Evolutionary conservation across 2,113 vertebrate genomes (phyloP).

Genomic region (Cervus canadensis): DNA sequence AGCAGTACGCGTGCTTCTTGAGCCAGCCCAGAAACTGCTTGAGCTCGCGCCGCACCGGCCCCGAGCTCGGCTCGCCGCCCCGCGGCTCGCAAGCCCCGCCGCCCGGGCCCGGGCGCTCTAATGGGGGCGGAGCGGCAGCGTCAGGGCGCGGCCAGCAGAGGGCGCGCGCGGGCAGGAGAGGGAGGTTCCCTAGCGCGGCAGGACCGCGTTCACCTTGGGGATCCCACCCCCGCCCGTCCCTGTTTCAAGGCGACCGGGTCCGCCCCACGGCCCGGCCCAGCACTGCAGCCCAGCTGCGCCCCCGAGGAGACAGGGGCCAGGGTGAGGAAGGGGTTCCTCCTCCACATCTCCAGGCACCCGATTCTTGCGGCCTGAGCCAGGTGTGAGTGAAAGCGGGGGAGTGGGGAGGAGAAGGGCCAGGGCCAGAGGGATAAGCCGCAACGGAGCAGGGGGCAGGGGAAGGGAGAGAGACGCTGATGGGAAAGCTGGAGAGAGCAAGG

Average conservation of each 20-base stretch:
- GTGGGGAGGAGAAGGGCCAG: too few relatives aligned
- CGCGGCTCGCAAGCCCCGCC: constrained; percentile 92
- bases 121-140: neutral
- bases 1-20: constrained; percentile 95
- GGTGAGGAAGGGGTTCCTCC: neutral
- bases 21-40: constrained; percentile 99
- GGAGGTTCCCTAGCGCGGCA: neutral
- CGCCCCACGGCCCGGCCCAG: neutral
- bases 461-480: neutral
- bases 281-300: neutral
- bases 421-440: neutral
- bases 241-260: neutral
- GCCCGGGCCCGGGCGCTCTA: constrained; percentile 75
- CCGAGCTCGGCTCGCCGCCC: constrained; percentile 93
- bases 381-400: neutral
- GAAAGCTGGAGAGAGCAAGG: neutral
- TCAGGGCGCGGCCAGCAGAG: constrained; percentile 6
- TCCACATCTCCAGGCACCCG: neutral
- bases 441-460: neutral
- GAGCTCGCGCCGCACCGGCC: constrained; percentile 90
- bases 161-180: neutral
- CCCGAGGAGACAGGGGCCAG: neutral
- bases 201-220: neutral
- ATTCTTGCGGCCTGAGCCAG: constrained; percentile 34
- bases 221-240: neutral